Conservation (phyloP, 2,888 invertebrate genomes). For the Drosophila fulvimacula region DNA sequence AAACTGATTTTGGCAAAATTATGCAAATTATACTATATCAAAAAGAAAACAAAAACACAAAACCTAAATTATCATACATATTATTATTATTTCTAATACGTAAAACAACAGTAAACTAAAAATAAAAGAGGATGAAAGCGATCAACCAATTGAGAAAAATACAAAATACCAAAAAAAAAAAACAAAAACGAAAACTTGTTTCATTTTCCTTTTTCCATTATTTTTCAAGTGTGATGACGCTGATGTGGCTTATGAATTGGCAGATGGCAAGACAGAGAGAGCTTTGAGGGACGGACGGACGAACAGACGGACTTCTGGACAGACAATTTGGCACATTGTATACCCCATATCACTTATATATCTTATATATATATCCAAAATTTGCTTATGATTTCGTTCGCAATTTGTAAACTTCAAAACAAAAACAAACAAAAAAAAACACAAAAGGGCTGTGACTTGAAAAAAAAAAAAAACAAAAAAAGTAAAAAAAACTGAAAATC, state of each 20-base stretch:
- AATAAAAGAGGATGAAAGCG: slow-evolving; percentile 54
- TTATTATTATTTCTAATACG: slow-evolving; percentile 74
- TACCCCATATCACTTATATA: slow-evolving; percentile 40
- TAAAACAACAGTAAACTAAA: slow-evolving; percentile 58
- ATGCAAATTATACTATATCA: slow-evolving; percentile 73
- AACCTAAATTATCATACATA: slow-evolving; percentile 59
- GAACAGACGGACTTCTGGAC: slow-evolving; percentile 44
- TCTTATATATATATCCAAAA: slow-evolving; percentile 14
- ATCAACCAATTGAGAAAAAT: slow-evolving; percentile 65
- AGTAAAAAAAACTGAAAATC: slow-evolving; percentile 65
- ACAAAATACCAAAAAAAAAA: slow-evolving; percentile 49
- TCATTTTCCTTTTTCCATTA: slow-evolving; percentile 61
- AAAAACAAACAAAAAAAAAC: slow-evolving; percentile 47
- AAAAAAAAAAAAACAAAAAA: slow-evolving; percentile 57
- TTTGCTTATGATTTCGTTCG: slow-evolving; percentile 33
- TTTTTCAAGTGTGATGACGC: slow-evolving; percentile 40
- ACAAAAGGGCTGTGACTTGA: slow-evolving; percentile 77
- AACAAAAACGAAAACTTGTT: slow-evolving; percentile 62
- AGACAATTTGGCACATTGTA: slow-evolving; percentile 61
- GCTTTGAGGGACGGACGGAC: slow-evolving; percentile 52
- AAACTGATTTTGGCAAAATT: slow-evolving; percentile 83
- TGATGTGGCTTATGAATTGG: slow-evolving; percentile 62
- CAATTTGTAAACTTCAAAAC: slow-evolving; percentile 25
- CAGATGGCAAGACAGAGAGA: slow-evolving; percentile 31
- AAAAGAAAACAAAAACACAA: slow-evolving; percentile 33